Conservation (phyloP, 2,888 invertebrate genomes). For the Elegia similella region DNA sequence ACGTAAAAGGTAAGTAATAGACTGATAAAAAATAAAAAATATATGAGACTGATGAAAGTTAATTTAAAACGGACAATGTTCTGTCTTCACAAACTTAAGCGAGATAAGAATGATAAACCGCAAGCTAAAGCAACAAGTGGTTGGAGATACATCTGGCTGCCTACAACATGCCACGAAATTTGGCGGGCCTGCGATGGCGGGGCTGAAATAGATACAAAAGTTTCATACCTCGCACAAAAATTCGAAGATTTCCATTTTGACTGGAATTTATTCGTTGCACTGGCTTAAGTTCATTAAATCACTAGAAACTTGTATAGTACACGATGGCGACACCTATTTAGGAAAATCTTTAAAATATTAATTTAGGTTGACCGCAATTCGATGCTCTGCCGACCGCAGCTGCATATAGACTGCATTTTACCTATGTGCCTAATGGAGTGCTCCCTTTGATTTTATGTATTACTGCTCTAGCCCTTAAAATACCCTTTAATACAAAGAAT, state of each 20-base stretch:
- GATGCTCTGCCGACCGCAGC: conserved; percentile 23
- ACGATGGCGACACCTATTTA: neutral
- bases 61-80: neutral
- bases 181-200: neutral
- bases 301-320: neutral
- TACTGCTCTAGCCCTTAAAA: neutral
- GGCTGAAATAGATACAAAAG: neutral
- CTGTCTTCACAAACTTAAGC: neutral
- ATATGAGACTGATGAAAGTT: no score
- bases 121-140: conserved; percentile 10
- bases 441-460: neutral
- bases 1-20: no score
- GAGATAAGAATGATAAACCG: neutral
- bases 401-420: conserved; percentile 34
- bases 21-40: no score
- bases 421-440: conserved; percentile 19
- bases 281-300: neutral
- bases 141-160: neutral
- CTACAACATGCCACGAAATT: neutral
- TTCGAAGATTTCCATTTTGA: neutral
- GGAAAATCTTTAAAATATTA: neutral
- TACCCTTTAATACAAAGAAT: neutral
- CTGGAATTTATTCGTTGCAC: neutral
- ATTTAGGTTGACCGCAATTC: neutral
- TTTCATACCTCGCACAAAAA: neutral